Evolutionary conservation across 2,797 vertebrate species (phyloP).

Genomic region (Lepilemur septentrionalis): DNA sequence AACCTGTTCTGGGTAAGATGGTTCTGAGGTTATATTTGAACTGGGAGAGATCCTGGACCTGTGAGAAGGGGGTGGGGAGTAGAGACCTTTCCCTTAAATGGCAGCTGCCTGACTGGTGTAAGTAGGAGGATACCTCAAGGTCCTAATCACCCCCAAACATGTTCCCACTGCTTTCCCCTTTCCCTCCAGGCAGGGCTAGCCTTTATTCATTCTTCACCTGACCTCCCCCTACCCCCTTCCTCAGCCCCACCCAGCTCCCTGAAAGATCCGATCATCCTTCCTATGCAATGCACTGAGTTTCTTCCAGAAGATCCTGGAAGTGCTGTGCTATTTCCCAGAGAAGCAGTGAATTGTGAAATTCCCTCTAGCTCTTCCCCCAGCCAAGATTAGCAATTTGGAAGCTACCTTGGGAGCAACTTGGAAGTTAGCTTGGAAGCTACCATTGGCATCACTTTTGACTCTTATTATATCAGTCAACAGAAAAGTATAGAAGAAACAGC

Average conservation of each 20-base stretch:
- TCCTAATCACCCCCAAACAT: neutral
- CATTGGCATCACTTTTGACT: neutral
- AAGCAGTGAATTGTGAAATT: neutral
- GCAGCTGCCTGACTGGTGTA: neutral
- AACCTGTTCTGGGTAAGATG: neutral
- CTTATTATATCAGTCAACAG: neutral
- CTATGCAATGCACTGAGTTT: neutral
- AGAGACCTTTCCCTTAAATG: neutral
- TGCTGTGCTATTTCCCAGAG: neutral
- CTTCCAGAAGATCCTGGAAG: neutral
- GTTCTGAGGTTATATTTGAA: neutral
- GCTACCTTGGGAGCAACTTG: neutral
- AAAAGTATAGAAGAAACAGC: neutral
- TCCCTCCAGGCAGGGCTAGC: neutral
- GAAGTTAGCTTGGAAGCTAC: neutral
- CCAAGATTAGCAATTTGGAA: neutral
- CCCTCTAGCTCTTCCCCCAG: neutral
- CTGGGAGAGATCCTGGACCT: neutral
- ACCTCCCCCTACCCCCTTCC: neutral
- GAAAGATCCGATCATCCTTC: neutral
- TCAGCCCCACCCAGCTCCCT: neutral
- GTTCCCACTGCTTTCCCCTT: neutral
- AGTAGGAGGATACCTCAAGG: neutral
- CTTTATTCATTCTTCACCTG: neutral
- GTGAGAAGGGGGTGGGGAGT: fast-evolving